Percentiles rank a stretch among this genome's conserved stretches.
These are phyloP conservation scores for Coptodon rendalli DNA, from an alignment of 2,113 vertebrate species.

Conservation along the genomic window DNA sequence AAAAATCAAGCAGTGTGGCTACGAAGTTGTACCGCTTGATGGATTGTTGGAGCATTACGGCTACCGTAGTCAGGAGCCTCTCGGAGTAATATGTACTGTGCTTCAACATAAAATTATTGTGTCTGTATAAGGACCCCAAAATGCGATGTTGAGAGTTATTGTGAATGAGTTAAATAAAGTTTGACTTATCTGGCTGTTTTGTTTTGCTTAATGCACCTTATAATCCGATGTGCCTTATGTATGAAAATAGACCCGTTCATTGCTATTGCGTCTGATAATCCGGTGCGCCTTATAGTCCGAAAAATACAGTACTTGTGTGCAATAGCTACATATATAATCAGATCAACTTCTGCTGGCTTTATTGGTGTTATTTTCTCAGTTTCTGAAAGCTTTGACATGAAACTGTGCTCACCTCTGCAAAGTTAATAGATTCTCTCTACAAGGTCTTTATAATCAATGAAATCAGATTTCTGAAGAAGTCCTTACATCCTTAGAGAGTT, in stretches of 20 bases:
- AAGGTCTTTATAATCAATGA: not conserved
- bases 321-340: not conserved
- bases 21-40: fast-evolving
- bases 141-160: not conserved
- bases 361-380: not conserved
- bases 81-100: not conserved
- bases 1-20: fast-evolving
- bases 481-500: not conserved
- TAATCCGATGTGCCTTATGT: not conserved
- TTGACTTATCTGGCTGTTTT: not conserved
- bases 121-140: not conserved
- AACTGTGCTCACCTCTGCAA: not conserved
- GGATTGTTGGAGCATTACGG: not conserved
- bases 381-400: not conserved
- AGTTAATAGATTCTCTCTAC: not conserved
- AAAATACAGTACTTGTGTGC: not conserved
- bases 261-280: not conserved
- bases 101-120: not conserved
- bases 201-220: not conserved
- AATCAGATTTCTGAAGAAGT: not conserved
- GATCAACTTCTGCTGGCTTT: fast-evolving
- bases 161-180: not conserved
- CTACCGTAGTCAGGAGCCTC: not conserved
- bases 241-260: not conserved
- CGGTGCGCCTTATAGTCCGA: fast-evolving